Evolutionary conservation across 2,797 vertebrate genomes (phyloP), one percentile per base, ranked within the genome.

Genomic region (Peromyscus nudipes): DNA sequence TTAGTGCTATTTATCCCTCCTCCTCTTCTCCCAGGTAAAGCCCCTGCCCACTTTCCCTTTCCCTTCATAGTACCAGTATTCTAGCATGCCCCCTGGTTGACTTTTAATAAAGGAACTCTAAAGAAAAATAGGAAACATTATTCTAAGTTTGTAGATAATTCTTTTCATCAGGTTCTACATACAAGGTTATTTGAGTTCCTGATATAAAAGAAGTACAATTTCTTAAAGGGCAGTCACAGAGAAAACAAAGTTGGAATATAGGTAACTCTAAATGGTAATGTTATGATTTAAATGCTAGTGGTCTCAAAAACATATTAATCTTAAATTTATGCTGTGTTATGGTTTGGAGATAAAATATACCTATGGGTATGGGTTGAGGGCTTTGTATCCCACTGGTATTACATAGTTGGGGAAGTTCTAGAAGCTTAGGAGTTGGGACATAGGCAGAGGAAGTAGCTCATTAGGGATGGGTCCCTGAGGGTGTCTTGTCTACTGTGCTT

Each of bases 111-210:
- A 85, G 27, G 89, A 94, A 85, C 25, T 43, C 13, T 23, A 49
- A 71, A 95, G 23, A 49, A 75, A 75, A 83, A 6, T 55, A 19
- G 17, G 9, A 67, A 97, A 92, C 10, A 17, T 86, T 88, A 37
- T 95, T 76, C 55, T 76, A 46, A 29, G 27, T 94, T 96, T 73
- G 46, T 40, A 84, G 95, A 77, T 17, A 34, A 91, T 95, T 92
- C 23, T 71, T 93, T 94, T 71, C 17, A 89, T 64, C 14, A 34
- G 75, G 34, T 83, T 83, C 81, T 95, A 95, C 34, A 91, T 82
- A 89, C 40, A 91, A 94, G 57, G 19, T 14, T 80, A 81, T 21
- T n/a, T 88, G 62, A 62, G 52, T 46, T 93, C 89, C 57, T 92
- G 34, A 81, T 43, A 34, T 65, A 57, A 90, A 80, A 40, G 3